Base-by-base conservation (phyloP, 2,888 invertebrate genomes). In the Scelioninae gen. 1 region DNA sequence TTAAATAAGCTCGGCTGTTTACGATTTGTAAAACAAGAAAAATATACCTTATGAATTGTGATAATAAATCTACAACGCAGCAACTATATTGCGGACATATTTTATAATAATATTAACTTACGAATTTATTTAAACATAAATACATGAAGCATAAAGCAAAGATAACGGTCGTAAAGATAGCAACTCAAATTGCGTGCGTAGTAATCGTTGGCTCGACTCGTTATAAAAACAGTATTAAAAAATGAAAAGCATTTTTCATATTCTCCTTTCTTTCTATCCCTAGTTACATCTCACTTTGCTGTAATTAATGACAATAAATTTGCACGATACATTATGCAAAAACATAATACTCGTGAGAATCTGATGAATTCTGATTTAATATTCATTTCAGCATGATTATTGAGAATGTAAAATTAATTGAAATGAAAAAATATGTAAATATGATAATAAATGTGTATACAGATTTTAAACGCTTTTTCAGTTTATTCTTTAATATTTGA, bases 111-210 rank as follows among this genome's bases (percentile, higher is more conserved):
- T 63, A 56, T 63, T 74, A 72, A 74, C 55, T 56, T 63, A 53
- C 69, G 71, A 78, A 78, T 78, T 78, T 78, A 78, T 78, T 78
- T 78, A 78, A 71, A 78, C 74, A 79, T 72, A 80, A 74, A 74
- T 80, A 80, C 68, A 74, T 68, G 74, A 38, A 55, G 74, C 74
- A 80, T 80, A 74, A 80, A 80, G 74, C 40, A 74, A 74, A 74
- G 74, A 80, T 80, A 80, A 68, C 74, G 62, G 16, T 62, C 62
- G 55, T 80, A 80, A 80, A 80, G 80, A 71, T 74, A 80, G 68
- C 58, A 43, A 62, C 32, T 80, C 49, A 53, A 74, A 80, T 80
- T 71, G 80, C 80, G 80, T 74, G 80, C 68, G 34, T 45, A 38
- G 62, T 74, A 74, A 80, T 80, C 80, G 74, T 68, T 66, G 60